Evolutionary conservation across 2,113 vertebrate species (phyloP), one percentile per base, ranked within the genome.

Genomic region (Uropsilus gracilis): DNA sequence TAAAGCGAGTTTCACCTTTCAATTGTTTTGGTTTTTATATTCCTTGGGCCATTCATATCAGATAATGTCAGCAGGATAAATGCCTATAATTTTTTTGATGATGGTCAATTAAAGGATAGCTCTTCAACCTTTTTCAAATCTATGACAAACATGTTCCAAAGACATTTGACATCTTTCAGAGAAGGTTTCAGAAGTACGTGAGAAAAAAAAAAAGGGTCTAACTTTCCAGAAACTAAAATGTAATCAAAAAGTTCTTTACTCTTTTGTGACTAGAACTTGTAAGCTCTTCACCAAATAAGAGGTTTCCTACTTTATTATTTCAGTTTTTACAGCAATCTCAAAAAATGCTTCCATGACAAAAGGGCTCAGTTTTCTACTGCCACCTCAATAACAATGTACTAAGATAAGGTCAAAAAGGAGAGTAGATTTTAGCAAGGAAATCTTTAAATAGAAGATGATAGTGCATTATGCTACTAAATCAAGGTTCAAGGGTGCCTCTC

Each of bases 111-210:
- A 97, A 55, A 91, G 89, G 44, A 80, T 34, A 92, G 63, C 32
- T 95, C 89, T 91, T 96, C 86, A 89, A 77, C 68, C 89, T 91
- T 95, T 87, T 69, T 84, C 34, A 82, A 87, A 76, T 73, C 66
- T 91, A 84, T 81, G 86, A 89, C 77, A 96, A 82, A 94, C 77
- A 91, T 90, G 89, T 96, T 91, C 80, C 44, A 87, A 55, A 66
- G 84, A 94, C 87, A 88, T 93, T 64, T 97, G 96, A 97, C 93
- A 61, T 94, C 55, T 73, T 92, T 96, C 57, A 91, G 53, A 55
- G 48, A n/a, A 68, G 63, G 28, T 72, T 84, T 94, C 48, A 87
- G 42, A 95, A 96, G 42, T 57, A 61, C 39, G 53, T 42, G 61
- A 93, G 89, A 96, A 93, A 96, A 96, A 96, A 96, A 42, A 71